Evolutionary conservation across 2,113 vertebrate genomes (phyloP).

Genomic region (Hypocryptadius cinnamomeus): DNA sequence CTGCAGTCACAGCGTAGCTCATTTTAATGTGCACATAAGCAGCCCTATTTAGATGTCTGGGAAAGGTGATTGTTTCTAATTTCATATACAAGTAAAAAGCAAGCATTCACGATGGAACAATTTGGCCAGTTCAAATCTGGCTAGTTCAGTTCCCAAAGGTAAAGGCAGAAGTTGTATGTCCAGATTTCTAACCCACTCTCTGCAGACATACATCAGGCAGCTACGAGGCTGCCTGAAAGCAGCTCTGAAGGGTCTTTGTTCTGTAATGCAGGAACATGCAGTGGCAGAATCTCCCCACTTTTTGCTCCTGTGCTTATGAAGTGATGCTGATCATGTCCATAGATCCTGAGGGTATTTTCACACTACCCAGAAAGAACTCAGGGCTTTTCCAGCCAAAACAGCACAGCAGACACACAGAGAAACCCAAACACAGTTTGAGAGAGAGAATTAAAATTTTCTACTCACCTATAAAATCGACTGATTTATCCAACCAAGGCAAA

Average conservation of each 20-base stretch:
- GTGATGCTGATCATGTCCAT: neutral
- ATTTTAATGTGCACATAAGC: neutral
- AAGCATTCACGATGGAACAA: neutral
- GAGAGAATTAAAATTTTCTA: neutral
- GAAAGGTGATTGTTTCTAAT: neutral
- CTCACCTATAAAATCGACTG: conserved; percentile 95
- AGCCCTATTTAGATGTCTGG: neutral
- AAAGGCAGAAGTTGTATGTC: neutral
- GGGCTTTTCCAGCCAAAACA: neutral
- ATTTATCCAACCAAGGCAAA: conserved; percentile 92
- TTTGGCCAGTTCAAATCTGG: neutral
- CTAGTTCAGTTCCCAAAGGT: neutral
- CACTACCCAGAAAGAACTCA: neutral
- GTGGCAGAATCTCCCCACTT: neutral
- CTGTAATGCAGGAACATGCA: neutral
- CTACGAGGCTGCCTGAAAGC: neutral
- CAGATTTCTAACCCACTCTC: neutral
- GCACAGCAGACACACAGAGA: neutral
- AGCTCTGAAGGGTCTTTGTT: neutral
- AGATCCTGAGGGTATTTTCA: neutral
- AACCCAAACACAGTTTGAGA: neutral
- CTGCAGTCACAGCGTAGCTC: neutral
- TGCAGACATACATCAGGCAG: neutral
- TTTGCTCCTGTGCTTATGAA: neutral
- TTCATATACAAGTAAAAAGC: neutral